These are phyloP conservation scores for Armadillidium nasatum DNA, from an alignment of 1,140 invertebrate species.

Conservation along the genomic window DNA sequence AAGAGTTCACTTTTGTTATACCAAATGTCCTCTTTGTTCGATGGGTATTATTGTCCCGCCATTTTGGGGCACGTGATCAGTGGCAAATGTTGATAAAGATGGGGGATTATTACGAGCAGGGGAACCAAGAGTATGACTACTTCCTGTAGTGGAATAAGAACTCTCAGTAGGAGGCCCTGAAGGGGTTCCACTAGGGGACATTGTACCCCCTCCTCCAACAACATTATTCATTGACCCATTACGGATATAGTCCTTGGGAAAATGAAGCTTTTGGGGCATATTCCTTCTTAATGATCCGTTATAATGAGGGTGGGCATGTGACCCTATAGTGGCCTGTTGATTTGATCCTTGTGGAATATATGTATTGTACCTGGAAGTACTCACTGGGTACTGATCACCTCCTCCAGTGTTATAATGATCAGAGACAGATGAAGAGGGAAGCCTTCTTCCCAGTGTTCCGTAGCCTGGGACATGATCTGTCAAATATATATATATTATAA, in stretches of 20 bases:
- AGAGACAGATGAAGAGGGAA: constrained; percentile 27
- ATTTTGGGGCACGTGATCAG: constrained; percentile 28
- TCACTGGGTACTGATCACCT: constrained; percentile 25
- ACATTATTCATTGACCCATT: constrained; percentile 42
- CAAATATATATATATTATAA: neutral
- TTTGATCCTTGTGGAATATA: constrained; percentile 34
- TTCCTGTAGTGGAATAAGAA: neutral
- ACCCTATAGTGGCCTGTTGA: constrained; percentile 14
- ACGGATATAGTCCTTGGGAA: constrained; percentile 44
- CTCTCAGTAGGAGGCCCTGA: neutral
- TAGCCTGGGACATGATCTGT: constrained; percentile 22
- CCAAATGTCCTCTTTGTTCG: constrained; percentile 41
- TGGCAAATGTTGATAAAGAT: constrained; percentile 41
- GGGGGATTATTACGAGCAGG: constrained; percentile 34
- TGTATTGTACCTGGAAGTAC: constrained; percentile 24
- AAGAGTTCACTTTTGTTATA: constrained; percentile 23
- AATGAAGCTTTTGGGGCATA: constrained; percentile 39
- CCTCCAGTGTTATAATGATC: neutral
- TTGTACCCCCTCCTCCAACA: constrained; percentile 4
- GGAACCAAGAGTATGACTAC: neutral
- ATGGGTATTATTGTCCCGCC: constrained; percentile 28
- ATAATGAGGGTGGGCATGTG: constrained; percentile 33
- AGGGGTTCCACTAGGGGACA: constrained; percentile 18
- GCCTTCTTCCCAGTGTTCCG: constrained; percentile 32
- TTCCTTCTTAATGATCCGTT: constrained; percentile 38